phyloP scores from a whole-genome alignment of 2,113 vertebrate genomes.

The Ramphastos sulfuratus region DNA sequence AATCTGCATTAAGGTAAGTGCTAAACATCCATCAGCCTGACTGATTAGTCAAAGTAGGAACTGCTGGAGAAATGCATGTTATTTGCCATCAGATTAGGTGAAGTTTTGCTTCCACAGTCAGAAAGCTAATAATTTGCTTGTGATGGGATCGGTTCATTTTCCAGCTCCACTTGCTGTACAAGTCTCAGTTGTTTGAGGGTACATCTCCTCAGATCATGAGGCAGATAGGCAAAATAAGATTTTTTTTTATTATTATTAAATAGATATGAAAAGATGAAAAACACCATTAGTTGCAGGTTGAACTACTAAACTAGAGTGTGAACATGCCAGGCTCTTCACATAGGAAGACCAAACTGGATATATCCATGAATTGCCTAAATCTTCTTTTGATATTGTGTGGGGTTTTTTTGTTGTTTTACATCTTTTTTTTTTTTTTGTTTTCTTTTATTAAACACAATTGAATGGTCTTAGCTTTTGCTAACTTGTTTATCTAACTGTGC shows the following conservation, averaged over 20 bases:
- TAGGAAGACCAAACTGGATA: neutral
- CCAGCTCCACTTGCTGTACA: slow-evolving; percentile 42
- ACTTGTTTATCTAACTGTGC: neutral
- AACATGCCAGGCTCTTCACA: neutral
- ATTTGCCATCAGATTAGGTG: slow-evolving; percentile 74
- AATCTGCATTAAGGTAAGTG: slow-evolving; percentile 72
- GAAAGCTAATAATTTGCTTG: slow-evolving; percentile 71
- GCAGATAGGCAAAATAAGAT: slow-evolving; percentile 27
- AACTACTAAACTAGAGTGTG: neutral
- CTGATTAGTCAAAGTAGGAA: slow-evolving; percentile 66
- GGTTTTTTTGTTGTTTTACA: neutral
- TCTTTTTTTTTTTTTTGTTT: neutral
- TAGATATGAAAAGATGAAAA: neutral
- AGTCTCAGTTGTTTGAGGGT: slow-evolving; percentile 47
- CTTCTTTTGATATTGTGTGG: neutral
- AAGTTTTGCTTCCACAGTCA: slow-evolving; percentile 73
- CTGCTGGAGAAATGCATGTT: slow-evolving; percentile 66
- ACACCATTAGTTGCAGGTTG: neutral
- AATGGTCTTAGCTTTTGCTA: neutral
- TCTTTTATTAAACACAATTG: neutral
- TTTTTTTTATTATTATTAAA: slow-evolving; percentile 57
- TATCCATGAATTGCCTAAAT: neutral
- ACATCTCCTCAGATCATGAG: neutral
- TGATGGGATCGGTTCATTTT: slow-evolving; percentile 40
- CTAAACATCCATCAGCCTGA: slow-evolving; percentile 71